Percentiles rank a stretch among this genome's conserved stretches.
Conservation (phyloP, 2,797 vertebrate genomes). For the Phrynocephalus guinanensis region DNA sequence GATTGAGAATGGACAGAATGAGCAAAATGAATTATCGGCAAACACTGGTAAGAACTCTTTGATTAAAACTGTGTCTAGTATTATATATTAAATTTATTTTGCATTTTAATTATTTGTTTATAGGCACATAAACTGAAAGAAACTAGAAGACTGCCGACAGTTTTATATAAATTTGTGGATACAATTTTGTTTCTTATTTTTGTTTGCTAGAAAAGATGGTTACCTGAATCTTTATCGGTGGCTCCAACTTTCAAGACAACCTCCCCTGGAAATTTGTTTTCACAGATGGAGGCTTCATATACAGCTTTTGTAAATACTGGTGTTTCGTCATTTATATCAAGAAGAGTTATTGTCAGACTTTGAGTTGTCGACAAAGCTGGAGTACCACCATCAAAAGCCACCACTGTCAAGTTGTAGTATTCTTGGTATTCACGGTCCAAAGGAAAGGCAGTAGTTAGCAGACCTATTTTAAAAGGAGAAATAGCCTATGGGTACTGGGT, state of each 20-base stretch:
- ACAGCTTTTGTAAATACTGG: constrained; percentile 82
- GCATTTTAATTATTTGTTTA: not conserved
- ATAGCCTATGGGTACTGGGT: not conserved
- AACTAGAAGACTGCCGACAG: not conserved
- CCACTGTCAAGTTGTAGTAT: constrained; percentile 80
- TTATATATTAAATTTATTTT: not conserved
- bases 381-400: constrained; percentile 82
- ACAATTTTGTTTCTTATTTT: too few relatives aligned
- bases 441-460: constrained; percentile 80
- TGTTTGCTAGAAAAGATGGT: constrained; percentile 26
- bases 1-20: not conserved
- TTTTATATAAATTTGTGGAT: too few relatives aligned
- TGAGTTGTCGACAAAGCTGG: constrained; percentile 87
- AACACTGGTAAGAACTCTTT: not conserved
- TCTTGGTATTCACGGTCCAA: constrained; percentile 85
- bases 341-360: constrained; percentile 84
- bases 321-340: constrained; percentile 88
- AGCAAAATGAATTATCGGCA: not conserved
- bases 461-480: constrained; percentile 76
- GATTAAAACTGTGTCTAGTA: not conserved
- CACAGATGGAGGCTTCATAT: constrained; percentile 82
- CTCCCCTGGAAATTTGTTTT: constrained; percentile 85
- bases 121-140: accelerated
- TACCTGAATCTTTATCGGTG: constrained; percentile 89
- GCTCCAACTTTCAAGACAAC: constrained; percentile 84